Percentiles rank a stretch among this genome's conserved stretches.
These are phyloP conservation scores for Dicyrtomina minuta DNA, from an alignment of 2,888 invertebrate species.

Conservation along the genomic window DNA sequence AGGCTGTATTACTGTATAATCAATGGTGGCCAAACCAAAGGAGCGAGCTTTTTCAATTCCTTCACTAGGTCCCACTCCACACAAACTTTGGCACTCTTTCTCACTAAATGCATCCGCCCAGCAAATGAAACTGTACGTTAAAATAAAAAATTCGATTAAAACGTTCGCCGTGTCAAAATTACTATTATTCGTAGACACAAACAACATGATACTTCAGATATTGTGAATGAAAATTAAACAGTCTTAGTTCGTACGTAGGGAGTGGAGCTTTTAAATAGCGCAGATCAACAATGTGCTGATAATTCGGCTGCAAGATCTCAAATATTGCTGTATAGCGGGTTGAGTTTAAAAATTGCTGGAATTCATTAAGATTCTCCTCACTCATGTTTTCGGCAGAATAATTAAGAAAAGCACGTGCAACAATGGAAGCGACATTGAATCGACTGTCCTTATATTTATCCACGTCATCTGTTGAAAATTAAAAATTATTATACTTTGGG, in stretches of 20 bases:
- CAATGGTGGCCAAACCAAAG: conserved; percentile 51
- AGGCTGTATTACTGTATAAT: conserved; percentile 55
- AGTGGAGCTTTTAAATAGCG: conserved; percentile 55
- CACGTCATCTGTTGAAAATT: conserved; percentile 39
- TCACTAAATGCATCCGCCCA: conserved; percentile 43
- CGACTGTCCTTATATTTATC: conserved; percentile 53
- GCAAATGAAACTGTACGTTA: conserved; percentile 47
- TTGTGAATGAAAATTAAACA: too few species aligned
- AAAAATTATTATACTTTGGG: too few species aligned
- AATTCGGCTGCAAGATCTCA: conserved; percentile 57
- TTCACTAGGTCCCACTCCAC: conserved; percentile 39
- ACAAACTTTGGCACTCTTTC: conserved; percentile 33
- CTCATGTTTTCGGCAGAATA: conserved; percentile 44
- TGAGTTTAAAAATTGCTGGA: conserved; percentile 41
- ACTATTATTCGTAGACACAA: background rate
- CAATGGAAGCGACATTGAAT: conserved; percentile 56
- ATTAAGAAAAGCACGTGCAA: conserved; percentile 54
- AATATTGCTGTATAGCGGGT: conserved; percentile 56
- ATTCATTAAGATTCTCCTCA: conserved; percentile 41
- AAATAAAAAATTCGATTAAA: background rate
- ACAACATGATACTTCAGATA: too few species aligned
- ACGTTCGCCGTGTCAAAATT: background rate
- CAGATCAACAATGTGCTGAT: conserved; percentile 59
- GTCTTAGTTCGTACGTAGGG: background rate
- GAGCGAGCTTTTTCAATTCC: conserved; percentile 44